Percentiles rank a stretch among this genome's conserved stretches.
These are phyloP conservation scores for Syrmaticus mikado DNA, from an alignment of 2,113 vertebrate species.

Conservation along the genomic window DNA sequence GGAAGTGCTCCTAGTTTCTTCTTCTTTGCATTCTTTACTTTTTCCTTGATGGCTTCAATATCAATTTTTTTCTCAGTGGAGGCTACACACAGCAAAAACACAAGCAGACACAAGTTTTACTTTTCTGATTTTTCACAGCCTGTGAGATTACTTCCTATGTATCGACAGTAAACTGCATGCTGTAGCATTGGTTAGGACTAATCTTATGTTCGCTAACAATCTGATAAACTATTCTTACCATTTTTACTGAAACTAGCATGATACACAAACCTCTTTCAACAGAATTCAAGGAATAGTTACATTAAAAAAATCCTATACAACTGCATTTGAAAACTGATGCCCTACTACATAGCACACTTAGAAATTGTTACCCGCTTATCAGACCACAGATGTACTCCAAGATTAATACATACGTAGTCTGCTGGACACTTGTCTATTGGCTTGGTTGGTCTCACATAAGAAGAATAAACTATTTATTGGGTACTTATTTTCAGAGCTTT, in stretches of 20 bases:
- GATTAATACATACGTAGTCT: not conserved
- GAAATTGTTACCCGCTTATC: not conserved
- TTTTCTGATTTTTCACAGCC: not conserved
- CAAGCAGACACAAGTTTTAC: not conserved
- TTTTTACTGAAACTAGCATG: not conserved
- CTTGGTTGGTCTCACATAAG: not conserved
- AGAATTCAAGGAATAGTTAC: not conserved
- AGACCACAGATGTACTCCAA: not conserved
- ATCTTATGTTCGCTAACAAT: not conserved
- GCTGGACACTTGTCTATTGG: not conserved
- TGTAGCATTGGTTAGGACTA: not conserved
- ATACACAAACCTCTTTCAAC: not conserved
- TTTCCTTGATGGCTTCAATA: slow-evolving; percentile 91
- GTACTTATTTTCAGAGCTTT: not conserved
- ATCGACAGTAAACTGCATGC: not conserved
- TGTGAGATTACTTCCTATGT: not conserved
- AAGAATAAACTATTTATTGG: not conserved
- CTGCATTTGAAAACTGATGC: not conserved
- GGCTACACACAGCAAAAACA: slow-evolving; percentile 70
- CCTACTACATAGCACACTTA: not conserved
- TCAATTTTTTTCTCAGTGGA: slow-evolving; percentile 88
- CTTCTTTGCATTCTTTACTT: slow-evolving; percentile 91
- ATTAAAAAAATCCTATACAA: not conserved
- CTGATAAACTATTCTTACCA: not conserved
- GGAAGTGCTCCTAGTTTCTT: slow-evolving; percentile 95